A percentile compares a stretch with the other conserved stretches of the same genome.
These are phyloP conservation scores for Lophotis ruficrista DNA, from an alignment of 2,113 vertebrate species.

Conservation along the genomic window DNA sequence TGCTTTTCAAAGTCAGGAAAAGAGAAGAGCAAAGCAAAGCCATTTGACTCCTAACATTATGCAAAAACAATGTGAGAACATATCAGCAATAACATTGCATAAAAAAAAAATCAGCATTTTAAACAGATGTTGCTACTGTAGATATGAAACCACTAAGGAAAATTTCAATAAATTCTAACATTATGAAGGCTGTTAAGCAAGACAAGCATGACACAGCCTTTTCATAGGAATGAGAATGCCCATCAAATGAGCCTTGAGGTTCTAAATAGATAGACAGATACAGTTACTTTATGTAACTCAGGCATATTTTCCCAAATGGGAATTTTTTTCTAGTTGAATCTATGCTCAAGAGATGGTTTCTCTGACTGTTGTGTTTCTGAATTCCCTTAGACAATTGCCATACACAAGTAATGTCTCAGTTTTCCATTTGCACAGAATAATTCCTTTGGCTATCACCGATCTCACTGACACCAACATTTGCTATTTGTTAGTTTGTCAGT, in stretches of 20 bases:
- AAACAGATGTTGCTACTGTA: not conserved
- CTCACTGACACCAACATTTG: slow-evolving; percentile 27
- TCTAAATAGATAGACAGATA: not conserved
- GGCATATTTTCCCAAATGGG: not conserved
- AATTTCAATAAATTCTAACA: not conserved
- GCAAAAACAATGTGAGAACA: not conserved
- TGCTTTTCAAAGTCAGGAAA: not conserved
- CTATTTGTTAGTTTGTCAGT: slow-evolving; percentile 33
- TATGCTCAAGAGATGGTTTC: not conserved
- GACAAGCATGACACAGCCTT: not conserved
- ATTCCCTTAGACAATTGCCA: not conserved
- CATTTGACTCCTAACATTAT: not conserved
- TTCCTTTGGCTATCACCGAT: not conserved
- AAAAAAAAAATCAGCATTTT: not conserved
- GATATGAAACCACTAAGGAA: not conserved
- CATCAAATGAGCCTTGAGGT: not conserved
- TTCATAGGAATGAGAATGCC: not conserved
- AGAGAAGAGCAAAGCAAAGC: not conserved
- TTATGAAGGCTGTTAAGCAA: not conserved
- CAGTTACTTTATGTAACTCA: not conserved
- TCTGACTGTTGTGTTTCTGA: not conserved
- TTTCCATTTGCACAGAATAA: slow-evolving; percentile 15
- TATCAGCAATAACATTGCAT: not conserved
- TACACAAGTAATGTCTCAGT: not conserved
- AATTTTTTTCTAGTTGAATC: not conserved